phyloP scores from a whole-genome alignment of 2,888 invertebrate species.

The Trachelus iudaicus region DNA sequence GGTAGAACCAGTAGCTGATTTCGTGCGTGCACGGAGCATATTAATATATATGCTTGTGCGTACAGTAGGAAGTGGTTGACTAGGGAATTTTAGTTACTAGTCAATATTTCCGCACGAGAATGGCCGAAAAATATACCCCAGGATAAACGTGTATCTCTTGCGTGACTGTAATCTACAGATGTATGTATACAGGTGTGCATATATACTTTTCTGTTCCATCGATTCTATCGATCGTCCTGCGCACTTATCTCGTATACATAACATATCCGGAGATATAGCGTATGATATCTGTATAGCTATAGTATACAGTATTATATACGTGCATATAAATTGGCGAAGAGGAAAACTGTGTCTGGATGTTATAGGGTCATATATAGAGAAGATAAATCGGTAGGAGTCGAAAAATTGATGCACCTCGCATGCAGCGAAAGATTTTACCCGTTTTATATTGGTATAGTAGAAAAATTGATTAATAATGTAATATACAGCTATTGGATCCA shows the following conservation, averaged over 20 bases:
- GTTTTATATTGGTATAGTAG: neutral
- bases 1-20: neutral
- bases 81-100: neutral
- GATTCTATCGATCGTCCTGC: neutral
- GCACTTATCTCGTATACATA: neutral
- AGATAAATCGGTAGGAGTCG: neutral
- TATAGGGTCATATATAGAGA: neutral
- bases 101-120: neutral
- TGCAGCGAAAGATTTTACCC: neutral
- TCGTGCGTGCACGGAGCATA: neutral
- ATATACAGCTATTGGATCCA: neutral
- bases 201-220: neutral
- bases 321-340: neutral
- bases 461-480: neutral
- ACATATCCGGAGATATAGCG: neutral
- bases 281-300: no score
- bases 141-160: neutral
- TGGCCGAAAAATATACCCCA: neutral
- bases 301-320: neutral
- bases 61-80: neutral
- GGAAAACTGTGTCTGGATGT: neutral
- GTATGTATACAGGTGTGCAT: neutral
- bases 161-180: neutral
- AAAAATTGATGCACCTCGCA: neutral
- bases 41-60: no score